Evolutionary conservation across 2,113 vertebrate species (phyloP).

Genomic region (Motacilla tschutschensis): DNA sequence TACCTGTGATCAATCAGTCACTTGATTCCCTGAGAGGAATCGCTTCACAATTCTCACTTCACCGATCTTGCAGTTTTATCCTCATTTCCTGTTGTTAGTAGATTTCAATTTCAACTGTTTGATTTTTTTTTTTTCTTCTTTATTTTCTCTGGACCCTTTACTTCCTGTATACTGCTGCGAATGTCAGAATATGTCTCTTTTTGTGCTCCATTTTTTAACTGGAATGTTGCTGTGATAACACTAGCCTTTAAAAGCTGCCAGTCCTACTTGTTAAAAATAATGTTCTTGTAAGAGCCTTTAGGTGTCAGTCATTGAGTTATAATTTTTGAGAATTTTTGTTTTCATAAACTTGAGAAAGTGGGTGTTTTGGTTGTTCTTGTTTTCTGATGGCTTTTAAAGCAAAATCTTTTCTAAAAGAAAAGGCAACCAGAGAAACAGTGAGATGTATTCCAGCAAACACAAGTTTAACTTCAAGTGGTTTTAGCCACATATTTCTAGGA

Average conservation of each 20-base stretch:
- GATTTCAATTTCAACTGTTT: not conserved
- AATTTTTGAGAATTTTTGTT: not conserved
- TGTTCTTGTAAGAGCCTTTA: not conserved
- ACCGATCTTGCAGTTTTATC: not conserved
- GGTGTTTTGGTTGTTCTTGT: not conserved
- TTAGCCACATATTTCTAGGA: not conserved
- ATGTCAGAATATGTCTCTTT: not conserved
- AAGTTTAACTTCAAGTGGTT: not conserved
- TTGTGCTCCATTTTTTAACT: not conserved
- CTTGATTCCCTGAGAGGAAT: constrained; percentile 8
- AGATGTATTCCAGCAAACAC: not conserved
- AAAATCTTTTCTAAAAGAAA: not conserved
- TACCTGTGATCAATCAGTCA: not conserved
- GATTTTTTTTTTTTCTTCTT: not conserved
- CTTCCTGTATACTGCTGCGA: not conserved
- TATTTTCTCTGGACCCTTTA: not conserved
- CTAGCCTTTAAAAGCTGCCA: not conserved
- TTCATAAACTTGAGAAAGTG: not conserved
- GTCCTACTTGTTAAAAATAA: not conserved
- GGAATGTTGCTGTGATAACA: not conserved
- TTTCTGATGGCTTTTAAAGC: not conserved
- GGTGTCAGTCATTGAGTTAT: not conserved
- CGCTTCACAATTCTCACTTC: not conserved
- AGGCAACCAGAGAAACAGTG: not conserved
- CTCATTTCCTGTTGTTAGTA: not conserved